phyloP scores from a whole-genome alignment of 2,888 invertebrate genomes.

The Tenodera sinensis region DNA sequence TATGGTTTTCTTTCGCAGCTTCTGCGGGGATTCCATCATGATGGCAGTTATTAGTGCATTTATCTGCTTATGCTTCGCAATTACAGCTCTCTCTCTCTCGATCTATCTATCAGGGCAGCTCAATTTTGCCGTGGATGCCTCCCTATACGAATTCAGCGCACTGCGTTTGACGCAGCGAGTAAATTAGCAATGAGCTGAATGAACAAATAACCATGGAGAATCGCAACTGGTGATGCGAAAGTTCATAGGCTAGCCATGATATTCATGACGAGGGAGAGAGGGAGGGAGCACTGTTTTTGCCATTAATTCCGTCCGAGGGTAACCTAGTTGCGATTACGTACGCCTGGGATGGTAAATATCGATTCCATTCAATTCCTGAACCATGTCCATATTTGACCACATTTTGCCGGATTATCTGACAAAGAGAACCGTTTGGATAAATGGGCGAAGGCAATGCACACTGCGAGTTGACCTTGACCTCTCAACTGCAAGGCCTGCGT shows the following conservation, averaged over 20 bases:
- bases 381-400: neutral
- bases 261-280: neutral
- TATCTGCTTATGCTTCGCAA: neutral
- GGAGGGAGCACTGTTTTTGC: neutral
- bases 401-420: neutral
- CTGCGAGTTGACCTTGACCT: neutral
- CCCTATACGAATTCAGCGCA: neutral
- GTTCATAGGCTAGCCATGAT: neutral
- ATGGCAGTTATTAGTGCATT: neutral
- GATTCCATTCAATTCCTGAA: neutral
- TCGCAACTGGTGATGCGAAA: neutral
- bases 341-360: neutral
- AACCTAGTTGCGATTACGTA: neutral
- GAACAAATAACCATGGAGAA: neutral
- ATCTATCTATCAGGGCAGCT: neutral
- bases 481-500: neutral
- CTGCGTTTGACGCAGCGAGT: neutral
- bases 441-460: neutral
- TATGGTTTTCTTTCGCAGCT: neutral
- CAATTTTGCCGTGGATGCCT: neutral
- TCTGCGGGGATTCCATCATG: neutral
- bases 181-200: neutral
- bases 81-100: neutral
- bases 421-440: neutral
- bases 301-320: neutral